Percentiles rank a stretch among this genome's conserved stretches.
phyloP scores from a whole-genome alignment of 2,888 invertebrate species.

The Leistus spinibarbis region DNA sequence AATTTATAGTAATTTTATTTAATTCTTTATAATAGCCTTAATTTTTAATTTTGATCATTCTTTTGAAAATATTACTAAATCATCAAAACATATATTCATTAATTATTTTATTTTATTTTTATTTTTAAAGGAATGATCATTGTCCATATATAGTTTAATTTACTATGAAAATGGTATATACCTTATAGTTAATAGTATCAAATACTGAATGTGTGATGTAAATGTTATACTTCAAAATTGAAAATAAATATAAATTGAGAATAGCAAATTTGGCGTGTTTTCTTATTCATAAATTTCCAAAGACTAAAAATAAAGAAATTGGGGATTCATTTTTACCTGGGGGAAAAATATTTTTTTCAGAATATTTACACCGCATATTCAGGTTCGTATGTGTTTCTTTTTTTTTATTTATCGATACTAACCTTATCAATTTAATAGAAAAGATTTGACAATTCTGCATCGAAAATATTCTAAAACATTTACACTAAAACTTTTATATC shows the following conservation, averaged over 20 bases:
- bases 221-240: conserved; percentile 59
- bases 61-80: conserved; percentile 10
- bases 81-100: neutral
- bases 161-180: conserved; percentile 22
- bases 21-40: conserved; percentile 30
- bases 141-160: conserved; percentile 23
- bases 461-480: no score
- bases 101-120: conserved; percentile 3
- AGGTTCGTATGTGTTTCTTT: conserved; percentile 37
- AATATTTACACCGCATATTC: conserved; percentile 40
- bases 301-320: conserved; percentile 4
- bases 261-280: conserved; percentile 51
- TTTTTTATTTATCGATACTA: conserved; percentile 4
- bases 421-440: neutral
- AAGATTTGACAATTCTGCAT: neutral
- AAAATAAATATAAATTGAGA: conserved; percentile 56
- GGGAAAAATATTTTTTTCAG: conserved; percentile 30
- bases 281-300: conserved; percentile 44
- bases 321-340: conserved; percentile 27
- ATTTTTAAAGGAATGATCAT: conserved; percentile 23
- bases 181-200: conserved; percentile 27
- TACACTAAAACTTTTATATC: no score
- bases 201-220: conserved; percentile 57
- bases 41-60: conserved; percentile 22
- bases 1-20: conserved; percentile 32